Base-by-base conservation (phyloP, 2,888 invertebrate species). In the Bibio marci region DNA sequence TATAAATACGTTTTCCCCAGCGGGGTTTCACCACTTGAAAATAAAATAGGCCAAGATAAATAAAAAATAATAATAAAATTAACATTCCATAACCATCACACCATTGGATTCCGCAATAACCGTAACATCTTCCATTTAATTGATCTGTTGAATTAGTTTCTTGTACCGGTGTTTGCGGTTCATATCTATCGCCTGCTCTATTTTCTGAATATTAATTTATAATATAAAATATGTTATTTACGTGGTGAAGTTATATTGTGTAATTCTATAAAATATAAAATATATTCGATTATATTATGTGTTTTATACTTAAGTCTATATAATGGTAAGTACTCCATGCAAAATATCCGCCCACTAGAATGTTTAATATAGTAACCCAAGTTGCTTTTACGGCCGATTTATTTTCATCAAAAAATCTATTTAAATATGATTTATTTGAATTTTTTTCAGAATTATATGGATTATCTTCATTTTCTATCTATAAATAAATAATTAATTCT, bases 11-110 rank as follows among this genome's bases (percentile, higher is more conserved):
- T 14, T 59, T 55, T 0, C 68, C 66, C 7, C 71, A 50, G 42
- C 54, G 67, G 10, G 65, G 68, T 57, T 80, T 79, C 27, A 80
- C 56, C 4, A 79, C 54, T 35, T 62, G 50, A 48, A 69, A 76
- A 54, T 83, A 82, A 19, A 76, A 52, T 1, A 82, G 39, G 37
- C 70, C 68, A 47, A 70, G 63, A 46, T 79, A 78, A 3, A 70
- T 54, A 19, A 79, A 63, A 13, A 59, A 56, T 2, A 74, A 57
- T 1, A 83, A 50, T 1, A 83, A 64, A 22, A 80, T 59, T 1
- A 85, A 61, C 55, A 83, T 72, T 30, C 83, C 83, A 47, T 78
- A 76, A 0, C 83, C 83, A 37, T 69, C 54, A 51, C 85, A 83
- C 40, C 56, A 61, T 12, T 52, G 52, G 22, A 58, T 54, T 14